Evolutionary conservation across 2,888 invertebrate genomes (phyloP), one percentile per base, ranked within the genome.

Genomic region (Mesorhabditis spiculigera): DNA sequence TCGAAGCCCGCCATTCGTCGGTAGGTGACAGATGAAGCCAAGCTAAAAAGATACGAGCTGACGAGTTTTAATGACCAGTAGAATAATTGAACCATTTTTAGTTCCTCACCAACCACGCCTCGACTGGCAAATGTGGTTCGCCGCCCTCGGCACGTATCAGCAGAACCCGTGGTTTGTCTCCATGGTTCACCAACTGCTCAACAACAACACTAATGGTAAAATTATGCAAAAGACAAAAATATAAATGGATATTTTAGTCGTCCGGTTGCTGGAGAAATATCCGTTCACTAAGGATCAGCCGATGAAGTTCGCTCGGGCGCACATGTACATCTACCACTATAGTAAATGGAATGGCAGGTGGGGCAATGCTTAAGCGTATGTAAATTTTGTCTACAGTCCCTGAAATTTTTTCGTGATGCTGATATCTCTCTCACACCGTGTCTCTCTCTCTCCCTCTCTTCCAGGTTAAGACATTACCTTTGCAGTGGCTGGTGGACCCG

Each of bases 121-220:
- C 28, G 93, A 93, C 86, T 92, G 92, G 91, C 92, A 92, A 88
- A 91, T 93, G 90, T 92, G 91, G 90, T 92, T 91, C 87, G 92
- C 92, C 10, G 91, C 92, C 0, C 88, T 91, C 28, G 90, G 90
- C 45, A 89, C 89, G 63, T 90, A 91, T 76, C 87, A 89, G 77
- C 90, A 91, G 80, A 91, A 92, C 86, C 91, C 91, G 0, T 93
- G 92, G 92, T 88, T 92, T 69, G 87, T 91, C 80, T 91, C 91
- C 6, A 87, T 92, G 58, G 89, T 90, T 0, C 91, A 92, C 86
- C 88, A 92, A 67, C 86, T 92, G 4, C 87, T 92, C 63, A 87
- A 87, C 43, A 90, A 90, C 63, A 89, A 90, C 69, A 78, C 81
- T 5, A 83, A 85, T 70, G 86, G 86, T 86, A 64, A 68, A 74